Base-by-base conservation (phyloP, 2,797 vertebrate genomes). In the Neosalanx taihuensis region DNA sequence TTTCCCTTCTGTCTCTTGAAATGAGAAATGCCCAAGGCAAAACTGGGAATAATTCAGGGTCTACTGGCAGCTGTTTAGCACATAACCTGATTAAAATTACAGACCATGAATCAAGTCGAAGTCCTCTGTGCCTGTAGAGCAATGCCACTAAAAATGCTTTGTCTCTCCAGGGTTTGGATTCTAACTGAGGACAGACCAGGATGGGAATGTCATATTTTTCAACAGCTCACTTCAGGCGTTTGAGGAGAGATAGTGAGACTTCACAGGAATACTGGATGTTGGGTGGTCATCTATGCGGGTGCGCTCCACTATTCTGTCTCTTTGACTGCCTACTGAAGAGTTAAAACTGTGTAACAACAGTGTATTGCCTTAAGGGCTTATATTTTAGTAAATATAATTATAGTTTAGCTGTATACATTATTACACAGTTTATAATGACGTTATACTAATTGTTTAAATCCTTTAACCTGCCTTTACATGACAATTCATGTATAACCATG, bases 81-180 rank as follows among this genome's bases (percentile, higher is more conserved):
- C 76, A 56, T 84, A 84, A 84, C 77, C 88, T 91, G 89, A 93
- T 93, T 92, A 89, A 89, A 90, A 93, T 90, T 89, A 86, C 86
- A 91, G 72, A 83, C 82, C 84, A 87, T 82, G 84, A 87, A 85
- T 85, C 85, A 86, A 76, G 82, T 76, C 76, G 37, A 73, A n/a
- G 80, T 81, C 81, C 30, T 68, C 73, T 74, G 83, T 77, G 83
- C 74, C 79, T 83, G 83, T 85, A 81, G 81, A 79, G 76, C 69
- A 83, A 75, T 79, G 85, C 85, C 84, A 81, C 82, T 76, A 82
- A 81, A 85, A 82, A 85, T 81, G 74, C 76, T 18, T 41, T 15
- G 46, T 59, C 33, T 79, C 81, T 85, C 71, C 18, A 65, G 78
- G 83, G 86, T 62, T 62, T 3, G 33, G 63, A 23, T 9, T 23